These are phyloP conservation scores for Bombyx huttoni DNA, from an alignment of 2,888 invertebrate species.

Conservation along the genomic window DNA sequence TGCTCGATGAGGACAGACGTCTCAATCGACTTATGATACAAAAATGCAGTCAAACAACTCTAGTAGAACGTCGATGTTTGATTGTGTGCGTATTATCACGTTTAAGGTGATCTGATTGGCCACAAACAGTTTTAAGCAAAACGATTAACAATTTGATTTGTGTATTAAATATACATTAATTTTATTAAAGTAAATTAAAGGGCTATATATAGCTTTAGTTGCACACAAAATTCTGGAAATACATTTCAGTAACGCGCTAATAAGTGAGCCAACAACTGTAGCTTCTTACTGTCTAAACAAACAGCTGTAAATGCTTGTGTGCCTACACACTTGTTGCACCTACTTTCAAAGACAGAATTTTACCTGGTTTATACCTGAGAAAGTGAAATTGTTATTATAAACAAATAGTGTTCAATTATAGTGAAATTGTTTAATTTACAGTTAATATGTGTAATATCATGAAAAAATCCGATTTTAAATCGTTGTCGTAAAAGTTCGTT, in stretches of 20 bases:
- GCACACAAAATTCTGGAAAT: conserved; percentile 2
- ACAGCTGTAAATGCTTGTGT: conserved; percentile 41
- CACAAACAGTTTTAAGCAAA: not conserved
- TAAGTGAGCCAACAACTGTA: not conserved
- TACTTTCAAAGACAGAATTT: conserved; percentile 52
- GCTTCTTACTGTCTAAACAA: conserved; percentile 23
- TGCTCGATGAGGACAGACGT: not conserved
- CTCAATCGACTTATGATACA: not conserved
- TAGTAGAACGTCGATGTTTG: not conserved
- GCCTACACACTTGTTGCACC: conserved; percentile 45
- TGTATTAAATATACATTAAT: not conserved
- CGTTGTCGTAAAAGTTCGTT: conserved; percentile 39
- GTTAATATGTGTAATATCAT: conserved; percentile 42
- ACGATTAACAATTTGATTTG: not conserved
- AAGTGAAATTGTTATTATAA: conserved; percentile 44
- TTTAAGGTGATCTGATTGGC: not conserved
- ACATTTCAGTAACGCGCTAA: not conserved
- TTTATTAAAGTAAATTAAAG: not conserved
- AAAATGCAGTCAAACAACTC: not conserved
- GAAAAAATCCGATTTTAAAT: conserved; percentile 43
- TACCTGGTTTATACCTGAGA: conserved; percentile 47
- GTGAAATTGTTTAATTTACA: conserved; percentile 43
- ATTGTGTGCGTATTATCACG: not conserved
- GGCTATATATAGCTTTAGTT: not conserved
- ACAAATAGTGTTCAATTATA: conserved; percentile 27